Conservation (phyloP, 2,113 vertebrate species). For the Struthidea cinerea region DNA sequence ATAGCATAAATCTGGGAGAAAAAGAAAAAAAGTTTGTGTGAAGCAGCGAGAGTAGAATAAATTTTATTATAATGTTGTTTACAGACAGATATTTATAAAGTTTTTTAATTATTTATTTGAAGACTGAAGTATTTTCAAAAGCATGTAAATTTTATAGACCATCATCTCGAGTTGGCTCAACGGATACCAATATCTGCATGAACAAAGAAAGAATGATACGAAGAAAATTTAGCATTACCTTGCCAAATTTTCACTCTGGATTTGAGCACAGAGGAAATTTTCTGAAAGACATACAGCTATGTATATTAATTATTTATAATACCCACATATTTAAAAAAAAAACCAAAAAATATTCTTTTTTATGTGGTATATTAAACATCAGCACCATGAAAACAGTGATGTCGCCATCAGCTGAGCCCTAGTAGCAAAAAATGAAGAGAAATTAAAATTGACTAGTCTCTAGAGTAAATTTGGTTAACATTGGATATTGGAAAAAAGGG, state of each 20-base stretch:
- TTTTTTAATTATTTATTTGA: neutral
- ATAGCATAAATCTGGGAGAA: neutral
- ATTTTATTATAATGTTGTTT: neutral
- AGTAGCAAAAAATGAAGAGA: neutral
- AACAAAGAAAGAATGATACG: neutral
- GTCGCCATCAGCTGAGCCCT: neutral
- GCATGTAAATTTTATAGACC: neutral
- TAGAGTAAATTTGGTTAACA: neutral
- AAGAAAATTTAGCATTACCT: neutral
- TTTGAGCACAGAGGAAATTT: neutral
- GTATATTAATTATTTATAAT: neutral
- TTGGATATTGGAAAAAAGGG: accelerated
- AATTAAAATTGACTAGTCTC: neutral
- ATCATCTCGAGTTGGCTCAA: neutral
- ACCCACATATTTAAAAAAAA: neutral
- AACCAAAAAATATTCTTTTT: neutral
- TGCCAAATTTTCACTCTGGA: neutral
- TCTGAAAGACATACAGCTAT: neutral
- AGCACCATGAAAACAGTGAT: neutral
- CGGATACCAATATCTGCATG: neutral
- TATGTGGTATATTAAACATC: neutral
- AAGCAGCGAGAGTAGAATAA: neutral
- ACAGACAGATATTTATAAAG: neutral
- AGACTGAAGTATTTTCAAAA: neutral
- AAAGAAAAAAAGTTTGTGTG: neutral